These are phyloP conservation scores for Drosophila takahashii DNA, from an alignment of 1,140 invertebrate genomes.

Conservation along the genomic window DNA sequence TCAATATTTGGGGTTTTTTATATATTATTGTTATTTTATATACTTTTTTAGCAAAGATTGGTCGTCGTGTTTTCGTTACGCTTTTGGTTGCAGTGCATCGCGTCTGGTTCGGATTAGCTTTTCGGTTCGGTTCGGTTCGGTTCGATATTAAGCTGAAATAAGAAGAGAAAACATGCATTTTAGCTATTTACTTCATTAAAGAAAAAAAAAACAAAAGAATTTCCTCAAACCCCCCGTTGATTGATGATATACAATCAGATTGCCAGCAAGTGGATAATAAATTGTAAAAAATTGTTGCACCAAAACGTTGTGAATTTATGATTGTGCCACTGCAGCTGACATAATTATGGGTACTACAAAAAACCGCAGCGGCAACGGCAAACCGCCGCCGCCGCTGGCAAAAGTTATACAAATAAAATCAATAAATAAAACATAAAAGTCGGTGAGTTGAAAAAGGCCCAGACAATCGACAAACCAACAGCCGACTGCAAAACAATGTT, in stretches of 20 bases:
- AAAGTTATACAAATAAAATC: slow-evolving; percentile 70
- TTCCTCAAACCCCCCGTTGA: slow-evolving; percentile 1
- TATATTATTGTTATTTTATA: neutral
- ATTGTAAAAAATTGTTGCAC: slow-evolving; percentile 30
- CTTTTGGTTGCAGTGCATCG: slow-evolving; percentile 25
- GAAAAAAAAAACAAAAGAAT: neutral
- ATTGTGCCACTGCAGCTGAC: slow-evolving; percentile 76
- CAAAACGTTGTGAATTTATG: slow-evolving; percentile 71
- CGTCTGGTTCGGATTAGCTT: slow-evolving; percentile 27
- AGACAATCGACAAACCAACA: slow-evolving; percentile 19
- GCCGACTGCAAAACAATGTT: slow-evolving; percentile 9
- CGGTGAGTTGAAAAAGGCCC: slow-evolving; percentile 63
- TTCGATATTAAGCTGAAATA: slow-evolving; percentile 11
- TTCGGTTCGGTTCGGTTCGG: slow-evolving; percentile 17
- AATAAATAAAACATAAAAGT: slow-evolving; percentile 81
- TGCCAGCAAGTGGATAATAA: slow-evolving; percentile 34
- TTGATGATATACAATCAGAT: slow-evolving; percentile 24
- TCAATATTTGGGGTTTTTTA: neutral
- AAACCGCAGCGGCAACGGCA: slow-evolving; percentile 53
- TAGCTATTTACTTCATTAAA: neutral
- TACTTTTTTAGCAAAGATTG: slow-evolving; percentile 9
- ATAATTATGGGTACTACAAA: slow-evolving; percentile 69
- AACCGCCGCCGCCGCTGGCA: slow-evolving; percentile 16
- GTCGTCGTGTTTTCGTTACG: slow-evolving; percentile 30
- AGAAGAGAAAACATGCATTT: neutral